Evolutionary conservation across 64 coral and sea anemone genomes (phyloP), one percentile per base, ranked within the genome.

Genomic region (Pachyseris speciosa): DNA sequence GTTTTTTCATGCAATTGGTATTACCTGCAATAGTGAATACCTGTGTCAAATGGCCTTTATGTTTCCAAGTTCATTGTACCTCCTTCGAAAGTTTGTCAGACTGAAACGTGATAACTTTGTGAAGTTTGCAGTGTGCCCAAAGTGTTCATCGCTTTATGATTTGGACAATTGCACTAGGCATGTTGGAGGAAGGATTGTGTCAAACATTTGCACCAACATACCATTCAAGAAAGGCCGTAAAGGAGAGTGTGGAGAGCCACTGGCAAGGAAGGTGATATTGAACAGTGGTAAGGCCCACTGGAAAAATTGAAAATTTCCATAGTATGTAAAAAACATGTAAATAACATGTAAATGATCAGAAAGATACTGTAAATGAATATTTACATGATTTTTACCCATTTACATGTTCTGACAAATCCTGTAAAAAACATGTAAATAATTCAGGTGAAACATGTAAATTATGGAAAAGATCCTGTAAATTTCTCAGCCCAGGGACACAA

Each of bases 91-190:
- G 24, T 75, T 75, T 34, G 57, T 88, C 29, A 34, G 22, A 20
- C 34, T 84, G 65, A 63, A 70, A 13, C 32, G 67, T 8, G 89
- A 91, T 32, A 59, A 51, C 4, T 91, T 91, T 80, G 58, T 69
- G 19, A 92, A 85, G 60, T 92, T n/a, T 57, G 78, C 55, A 12
- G 89, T 91, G 39, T 92, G 89, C 33, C 89, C 67, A 49, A 85
- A 70, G 22, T 85, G 90, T 71, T 72, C 33, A 25, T 37, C 64
- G 34, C 69, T 84, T 13, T 91, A 84, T 71, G 20, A 50, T 37
- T 52, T 59, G 11, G 61, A 59, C 5, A 55, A 67, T 7, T 91
- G 77, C 51, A 91, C 89, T 49, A n/a, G 50, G n/a, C 40, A 68
- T 1, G 76, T 80, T 38, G 75, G 88, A 22, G n/a, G 50, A 22